Evolutionary conservation across 2,888 invertebrate species (phyloP).

Genomic region (Pandemis cinnamomeana): DNA sequence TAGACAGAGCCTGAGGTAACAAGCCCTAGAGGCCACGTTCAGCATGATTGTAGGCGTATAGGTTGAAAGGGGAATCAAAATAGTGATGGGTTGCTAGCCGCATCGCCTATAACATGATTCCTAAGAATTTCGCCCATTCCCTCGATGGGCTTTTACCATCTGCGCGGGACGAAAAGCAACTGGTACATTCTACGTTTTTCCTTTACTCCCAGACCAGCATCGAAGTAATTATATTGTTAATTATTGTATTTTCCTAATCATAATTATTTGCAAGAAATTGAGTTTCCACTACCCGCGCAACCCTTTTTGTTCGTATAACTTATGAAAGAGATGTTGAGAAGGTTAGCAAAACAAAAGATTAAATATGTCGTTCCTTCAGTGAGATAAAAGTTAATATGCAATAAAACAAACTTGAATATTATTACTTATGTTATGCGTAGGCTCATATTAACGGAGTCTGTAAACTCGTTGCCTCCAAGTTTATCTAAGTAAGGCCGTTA

Average conservation of each 20-base stretch:
- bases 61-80: too few species aligned
- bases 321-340: conserved; percentile 10
- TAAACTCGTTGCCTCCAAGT: conserved; percentile 50
- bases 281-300: conserved; percentile 5
- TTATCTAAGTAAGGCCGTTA: conserved; percentile 59
- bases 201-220: too few species aligned
- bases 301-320: neutral
- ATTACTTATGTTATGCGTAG: conserved; percentile 43
- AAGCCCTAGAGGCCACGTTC: too few species aligned
- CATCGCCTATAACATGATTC: too few species aligned
- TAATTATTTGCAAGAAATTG: conserved; percentile 8
- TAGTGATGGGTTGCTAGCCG: too few species aligned
- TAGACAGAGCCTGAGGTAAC: too few species aligned
- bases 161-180: too few species aligned
- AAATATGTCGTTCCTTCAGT: conserved; percentile 8
- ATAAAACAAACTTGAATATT: conserved; percentile 34
- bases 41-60: too few species aligned
- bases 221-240: too few species aligned
- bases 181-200: too few species aligned
- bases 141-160: too few species aligned
- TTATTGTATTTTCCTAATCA: neutral
- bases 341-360: conserved; percentile 27
- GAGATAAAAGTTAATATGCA: conserved; percentile 32
- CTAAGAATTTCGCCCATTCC: too few species aligned
- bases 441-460: conserved; percentile 44